A percentile compares a stretch with the other conserved stretches of the same genome.
Conservation (phyloP, 2,797 vertebrate genomes). For the Enteromius trimaculatus region DNA sequence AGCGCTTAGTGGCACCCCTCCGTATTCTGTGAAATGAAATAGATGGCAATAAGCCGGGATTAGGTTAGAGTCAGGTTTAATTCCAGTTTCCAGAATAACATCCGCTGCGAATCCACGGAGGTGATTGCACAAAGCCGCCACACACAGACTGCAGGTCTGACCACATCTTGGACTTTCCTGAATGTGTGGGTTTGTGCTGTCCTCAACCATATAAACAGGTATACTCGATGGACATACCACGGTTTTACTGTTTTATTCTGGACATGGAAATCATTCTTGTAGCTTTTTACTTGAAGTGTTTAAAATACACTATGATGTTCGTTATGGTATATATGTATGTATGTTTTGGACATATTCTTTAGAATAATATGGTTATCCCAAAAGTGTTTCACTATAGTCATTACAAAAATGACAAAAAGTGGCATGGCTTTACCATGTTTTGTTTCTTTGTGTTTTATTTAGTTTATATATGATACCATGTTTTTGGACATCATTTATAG, state of each 20-base stretch:
- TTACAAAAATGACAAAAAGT: too few species aligned
- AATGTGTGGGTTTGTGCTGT: background rate
- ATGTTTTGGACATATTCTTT: too few species aligned
- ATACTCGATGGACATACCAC: background rate
- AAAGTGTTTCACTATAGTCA: too few species aligned
- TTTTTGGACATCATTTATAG: too few species aligned
- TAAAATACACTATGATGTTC: too few species aligned
- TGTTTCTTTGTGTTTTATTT: too few species aligned
- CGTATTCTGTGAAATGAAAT: conserved; percentile 46
- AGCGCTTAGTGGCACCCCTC: conserved; percentile 42
- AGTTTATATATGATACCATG: too few species aligned
- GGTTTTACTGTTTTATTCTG: background rate
- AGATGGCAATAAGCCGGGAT: conserved; percentile 67
- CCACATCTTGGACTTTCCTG: background rate
- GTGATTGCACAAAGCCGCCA: conserved; percentile 51
- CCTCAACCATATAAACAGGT: background rate
- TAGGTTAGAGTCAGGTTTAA: conserved; percentile 72
- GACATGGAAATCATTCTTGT: background rate
- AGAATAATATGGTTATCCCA: too few species aligned
- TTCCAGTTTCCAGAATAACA: conserved; percentile 71
- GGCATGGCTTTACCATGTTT: too few species aligned
- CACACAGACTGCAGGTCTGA: conserved; percentile 38
- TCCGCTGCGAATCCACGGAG: conserved; percentile 62
- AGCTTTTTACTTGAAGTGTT: background rate
- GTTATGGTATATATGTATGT: too few species aligned